A percentile compares a stretch with the other conserved stretches of the same genome.
Evolutionary conservation across 37 sponge, comb jelly and placozoan genomes (phyloP).

Genomic region (Mnemiopsis leidyi): DNA sequence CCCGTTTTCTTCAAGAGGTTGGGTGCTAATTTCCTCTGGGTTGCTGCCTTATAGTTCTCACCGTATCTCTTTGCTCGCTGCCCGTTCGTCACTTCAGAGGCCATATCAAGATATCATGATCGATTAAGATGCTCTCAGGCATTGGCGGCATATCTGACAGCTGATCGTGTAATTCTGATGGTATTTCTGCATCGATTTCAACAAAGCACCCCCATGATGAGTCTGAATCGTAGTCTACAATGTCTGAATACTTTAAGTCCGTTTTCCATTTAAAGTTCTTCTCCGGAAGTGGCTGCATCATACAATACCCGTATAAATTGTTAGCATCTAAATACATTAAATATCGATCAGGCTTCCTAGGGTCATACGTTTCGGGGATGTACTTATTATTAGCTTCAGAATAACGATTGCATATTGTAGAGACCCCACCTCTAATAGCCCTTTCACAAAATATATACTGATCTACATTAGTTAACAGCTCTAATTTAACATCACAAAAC

Average conservation of each 20-base stretch:
- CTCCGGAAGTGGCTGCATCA: not conserved
- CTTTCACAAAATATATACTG: slow-evolving; percentile 1
- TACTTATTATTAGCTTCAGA: not conserved
- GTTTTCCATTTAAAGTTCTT: not conserved
- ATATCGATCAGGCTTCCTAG: not conserved
- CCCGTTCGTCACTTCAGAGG: not conserved
- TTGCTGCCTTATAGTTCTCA: too few species aligned
- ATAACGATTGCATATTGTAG: not conserved
- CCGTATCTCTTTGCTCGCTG: too few species aligned
- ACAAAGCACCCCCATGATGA: not conserved
- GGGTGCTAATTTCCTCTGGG: too few species aligned
- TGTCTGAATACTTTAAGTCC: not conserved
- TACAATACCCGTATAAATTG: slow-evolving; percentile 10
- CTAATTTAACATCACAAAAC: not conserved
- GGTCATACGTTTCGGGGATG: not conserved
- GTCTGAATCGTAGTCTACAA: not conserved
- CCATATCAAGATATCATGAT: not conserved
- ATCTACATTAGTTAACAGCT: not conserved
- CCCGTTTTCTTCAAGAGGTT: too few species aligned
- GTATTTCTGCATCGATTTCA: slow-evolving; percentile 13
- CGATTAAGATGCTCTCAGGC: not conserved
- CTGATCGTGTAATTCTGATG: slow-evolving; percentile 24
- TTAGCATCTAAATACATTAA: not conserved
- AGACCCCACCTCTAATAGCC: slow-evolving; percentile 4
- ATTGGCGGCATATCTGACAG: not conserved